Evolutionary conservation across 2,797 vertebrate species (phyloP).

Genomic region (Triplophysa yarkandensis): DNA sequence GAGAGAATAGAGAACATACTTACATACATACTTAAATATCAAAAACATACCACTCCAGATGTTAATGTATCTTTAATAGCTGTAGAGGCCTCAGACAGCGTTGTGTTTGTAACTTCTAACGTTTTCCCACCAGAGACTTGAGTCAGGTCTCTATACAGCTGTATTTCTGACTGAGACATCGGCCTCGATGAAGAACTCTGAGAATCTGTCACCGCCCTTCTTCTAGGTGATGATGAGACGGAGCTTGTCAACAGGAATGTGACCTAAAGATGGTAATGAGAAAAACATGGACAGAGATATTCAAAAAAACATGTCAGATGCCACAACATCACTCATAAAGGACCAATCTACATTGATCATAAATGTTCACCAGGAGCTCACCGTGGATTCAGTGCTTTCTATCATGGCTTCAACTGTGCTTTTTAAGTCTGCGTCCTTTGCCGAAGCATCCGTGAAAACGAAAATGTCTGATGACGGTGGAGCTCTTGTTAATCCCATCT

Average conservation of each 20-base stretch:
- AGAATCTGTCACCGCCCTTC: background rate
- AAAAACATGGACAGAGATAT: background rate
- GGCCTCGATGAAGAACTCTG: slow-evolving; percentile 4
- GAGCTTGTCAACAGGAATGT: slow-evolving; percentile 68
- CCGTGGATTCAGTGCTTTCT: slow-evolving; percentile 67
- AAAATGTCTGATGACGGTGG: slow-evolving; percentile 73
- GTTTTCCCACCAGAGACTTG: slow-evolving; percentile 68
- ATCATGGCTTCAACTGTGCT: slow-evolving; percentile 65
- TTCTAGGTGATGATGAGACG: slow-evolving; percentile 11
- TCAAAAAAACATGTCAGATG: background rate
- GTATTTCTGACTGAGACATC: slow-evolving; percentile 25
- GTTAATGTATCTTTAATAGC: slow-evolving; percentile 65
- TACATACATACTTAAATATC: no score
- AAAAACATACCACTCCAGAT: slow-evolving; percentile 59
- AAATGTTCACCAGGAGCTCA: slow-evolving; percentile 46
- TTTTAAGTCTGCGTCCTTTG: slow-evolving; percentile 68
- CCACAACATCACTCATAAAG: background rate
- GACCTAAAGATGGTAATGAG: slow-evolving; percentile 59
- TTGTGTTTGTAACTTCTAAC: slow-evolving; percentile 66
- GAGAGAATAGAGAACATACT: no score
- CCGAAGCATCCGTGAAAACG: slow-evolving; percentile 74
- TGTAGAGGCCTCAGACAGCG: slow-evolving; percentile 58
- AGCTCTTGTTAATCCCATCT: slow-evolving; percentile 71
- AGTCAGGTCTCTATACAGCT: slow-evolving; percentile 69
- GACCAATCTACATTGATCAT: background rate